These are phyloP conservation scores for Motacilla tschutschensis DNA, from an alignment of 2,113 vertebrate genomes.

Conservation along the genomic window DNA sequence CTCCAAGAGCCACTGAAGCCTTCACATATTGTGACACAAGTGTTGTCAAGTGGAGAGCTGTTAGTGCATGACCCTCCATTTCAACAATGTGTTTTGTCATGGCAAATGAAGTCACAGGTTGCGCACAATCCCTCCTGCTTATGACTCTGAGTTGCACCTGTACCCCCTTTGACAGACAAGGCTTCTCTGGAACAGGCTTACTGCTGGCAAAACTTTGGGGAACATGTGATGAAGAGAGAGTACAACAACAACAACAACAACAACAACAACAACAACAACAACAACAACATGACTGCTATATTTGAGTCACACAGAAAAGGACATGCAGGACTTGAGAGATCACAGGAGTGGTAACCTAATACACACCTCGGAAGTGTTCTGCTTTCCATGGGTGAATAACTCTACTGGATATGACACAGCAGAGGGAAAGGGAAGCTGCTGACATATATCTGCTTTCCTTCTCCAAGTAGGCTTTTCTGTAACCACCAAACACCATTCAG, in stretches of 20 bases:
- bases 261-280: neutral
- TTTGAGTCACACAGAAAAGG: neutral
- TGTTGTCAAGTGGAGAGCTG: fast-evolving
- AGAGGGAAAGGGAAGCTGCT: neutral
- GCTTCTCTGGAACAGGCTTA: neutral
- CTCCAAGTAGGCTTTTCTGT: neutral
- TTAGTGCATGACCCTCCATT: neutral
- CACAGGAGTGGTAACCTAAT: neutral
- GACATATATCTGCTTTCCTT: neutral
- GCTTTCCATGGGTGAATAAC: neutral
- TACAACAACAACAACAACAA: neutral
- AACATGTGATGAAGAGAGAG: neutral
- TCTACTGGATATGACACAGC: neutral
- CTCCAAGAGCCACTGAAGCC: neutral
- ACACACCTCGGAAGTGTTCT: neutral
- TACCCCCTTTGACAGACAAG: neutral
- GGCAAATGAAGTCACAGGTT: neutral
- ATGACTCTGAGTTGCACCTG: neutral
- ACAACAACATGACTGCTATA: neutral
- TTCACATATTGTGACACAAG: neutral
- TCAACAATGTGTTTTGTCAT: neutral
- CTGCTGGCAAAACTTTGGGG: neutral
- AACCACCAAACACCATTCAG: neutral
- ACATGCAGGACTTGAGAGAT: neutral
- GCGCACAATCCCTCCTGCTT: neutral